A percentile compares a stretch with the other conserved stretches of the same genome.
phyloP scores from a whole-genome alignment of 2,888 invertebrate species.

The Papilio demoleus region DNA sequence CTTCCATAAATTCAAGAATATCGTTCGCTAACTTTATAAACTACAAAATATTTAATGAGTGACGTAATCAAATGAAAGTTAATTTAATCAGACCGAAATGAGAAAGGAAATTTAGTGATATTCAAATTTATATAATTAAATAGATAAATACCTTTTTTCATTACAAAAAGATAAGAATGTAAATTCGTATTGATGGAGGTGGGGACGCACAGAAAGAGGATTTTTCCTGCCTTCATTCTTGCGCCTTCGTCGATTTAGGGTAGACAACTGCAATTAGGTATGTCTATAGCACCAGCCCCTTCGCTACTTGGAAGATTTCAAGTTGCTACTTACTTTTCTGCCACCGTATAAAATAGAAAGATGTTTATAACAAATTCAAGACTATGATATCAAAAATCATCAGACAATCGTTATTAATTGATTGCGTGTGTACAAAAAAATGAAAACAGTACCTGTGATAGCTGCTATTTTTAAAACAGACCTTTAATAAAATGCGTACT shows the following conservation, averaged over 20 bases:
- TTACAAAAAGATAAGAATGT: not conserved
- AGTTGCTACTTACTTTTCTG: no score
- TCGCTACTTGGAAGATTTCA: no score
- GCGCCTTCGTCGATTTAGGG: no score
- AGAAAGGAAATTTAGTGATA: constrained; percentile 6
- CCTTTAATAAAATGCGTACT: constrained; percentile 11
- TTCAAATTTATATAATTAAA: constrained; percentile 9
- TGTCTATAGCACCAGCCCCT: no score
- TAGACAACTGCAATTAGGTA: no score
- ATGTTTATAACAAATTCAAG: not conserved
- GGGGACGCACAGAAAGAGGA: no score
- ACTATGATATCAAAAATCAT: not conserved
- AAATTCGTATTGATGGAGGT: not conserved
- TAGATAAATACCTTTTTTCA: constrained; percentile 1
- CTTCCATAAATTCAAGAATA: no score
- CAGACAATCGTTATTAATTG: not conserved
- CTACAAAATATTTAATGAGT: not conserved
- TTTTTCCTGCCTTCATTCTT: no score
- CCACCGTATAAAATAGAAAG: no score
- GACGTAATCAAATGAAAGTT: constrained; percentile 17
- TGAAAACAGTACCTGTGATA: no score
- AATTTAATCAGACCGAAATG: constrained; percentile 13
- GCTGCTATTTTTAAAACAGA: not conserved
- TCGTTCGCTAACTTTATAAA: constrained; percentile 11
- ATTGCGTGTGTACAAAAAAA: not conserved